Conservation (phyloP, 2,113 vertebrate genomes). For the Phocoena sinus region DNA sequence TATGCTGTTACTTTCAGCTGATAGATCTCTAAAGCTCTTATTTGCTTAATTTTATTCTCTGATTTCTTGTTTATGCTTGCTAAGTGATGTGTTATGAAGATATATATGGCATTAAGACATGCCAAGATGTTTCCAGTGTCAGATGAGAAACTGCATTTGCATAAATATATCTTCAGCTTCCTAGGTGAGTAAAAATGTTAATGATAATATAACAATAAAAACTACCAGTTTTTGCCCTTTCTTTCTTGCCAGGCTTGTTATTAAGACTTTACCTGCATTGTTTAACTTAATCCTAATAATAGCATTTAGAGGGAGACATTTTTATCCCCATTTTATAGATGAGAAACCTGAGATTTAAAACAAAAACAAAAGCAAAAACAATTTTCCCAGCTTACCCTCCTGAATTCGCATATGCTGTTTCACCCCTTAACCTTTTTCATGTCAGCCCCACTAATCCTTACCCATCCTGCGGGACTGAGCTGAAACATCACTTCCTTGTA, state of each 20-base stretch:
- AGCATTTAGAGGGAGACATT: background rate
- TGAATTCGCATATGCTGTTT: background rate
- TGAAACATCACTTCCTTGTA: background rate
- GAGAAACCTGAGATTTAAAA: background rate
- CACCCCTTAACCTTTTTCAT: background rate
- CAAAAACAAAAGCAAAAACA: too few relatives aligned
- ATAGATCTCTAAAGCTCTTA: background rate
- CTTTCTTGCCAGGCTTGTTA: background rate
- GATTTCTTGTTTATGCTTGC: background rate
- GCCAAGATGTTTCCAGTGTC: background rate
- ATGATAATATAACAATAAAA: background rate
- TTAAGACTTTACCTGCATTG: background rate
- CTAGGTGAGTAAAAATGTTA: background rate
- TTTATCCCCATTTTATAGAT: background rate
- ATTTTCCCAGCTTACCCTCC: background rate
- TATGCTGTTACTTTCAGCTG: background rate
- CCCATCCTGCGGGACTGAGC: background rate
- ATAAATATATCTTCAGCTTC: background rate
- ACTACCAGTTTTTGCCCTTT: background rate
- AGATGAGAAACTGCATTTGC: background rate
- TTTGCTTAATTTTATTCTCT: background rate
- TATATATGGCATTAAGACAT: background rate
- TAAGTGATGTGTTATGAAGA: background rate
- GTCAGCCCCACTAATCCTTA: background rate
- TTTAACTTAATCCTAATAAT: background rate